Evolutionary conservation across 2,113 vertebrate species (phyloP), one percentile per base, ranked within the genome.

Genomic region (Hyperoodon ampullatus): DNA sequence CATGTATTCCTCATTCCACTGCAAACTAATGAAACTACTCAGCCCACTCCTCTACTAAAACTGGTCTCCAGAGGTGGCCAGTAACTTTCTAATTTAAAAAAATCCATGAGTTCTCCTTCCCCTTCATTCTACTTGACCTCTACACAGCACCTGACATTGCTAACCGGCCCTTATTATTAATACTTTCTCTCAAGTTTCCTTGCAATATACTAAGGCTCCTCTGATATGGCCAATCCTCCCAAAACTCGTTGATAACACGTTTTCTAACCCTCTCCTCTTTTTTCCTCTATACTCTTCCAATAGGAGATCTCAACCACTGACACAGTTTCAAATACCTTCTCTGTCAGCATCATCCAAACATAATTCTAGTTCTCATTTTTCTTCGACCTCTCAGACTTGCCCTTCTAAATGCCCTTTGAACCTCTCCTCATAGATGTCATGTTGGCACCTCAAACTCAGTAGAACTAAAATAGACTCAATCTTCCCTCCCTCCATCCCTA

Each of bases 31-130:
- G 39, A 97, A 95, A 87, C 24, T 23, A 66, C 83, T 55, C 65
- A 93, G 70, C n/a, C 55, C n/a, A 65, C 58, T 93, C 15, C 35
- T 95, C 58, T 50, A 65, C 58, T 85, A 87, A 94, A 92, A 66
- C 68, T 91, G 70, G 87, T 96, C 96, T 95, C 96, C 89, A 90
- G 96, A 93, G 96, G 74, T 50, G 63, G 47, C 86, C 92, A 65
- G 47, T 65, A 61, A 60, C 65, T 90, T 90, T 77, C 88, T 95
- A 89, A 97, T 95, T 97, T 93, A 60, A 97, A 95, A 95, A 97
- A 91, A 89, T 81, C 70, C 80, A 66, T 21, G 83, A 88, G 65
- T 3, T 93, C 19, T 91, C 74, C 33, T 91, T 95, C 42, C 58
- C 87, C n/a, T 90, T 96, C 87, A 72, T 70, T 74, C 61, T 74